These are phyloP conservation scores for Craterocephalus amniculus DNA, from an alignment of 2,797 vertebrate species.

Conservation along the genomic window DNA sequence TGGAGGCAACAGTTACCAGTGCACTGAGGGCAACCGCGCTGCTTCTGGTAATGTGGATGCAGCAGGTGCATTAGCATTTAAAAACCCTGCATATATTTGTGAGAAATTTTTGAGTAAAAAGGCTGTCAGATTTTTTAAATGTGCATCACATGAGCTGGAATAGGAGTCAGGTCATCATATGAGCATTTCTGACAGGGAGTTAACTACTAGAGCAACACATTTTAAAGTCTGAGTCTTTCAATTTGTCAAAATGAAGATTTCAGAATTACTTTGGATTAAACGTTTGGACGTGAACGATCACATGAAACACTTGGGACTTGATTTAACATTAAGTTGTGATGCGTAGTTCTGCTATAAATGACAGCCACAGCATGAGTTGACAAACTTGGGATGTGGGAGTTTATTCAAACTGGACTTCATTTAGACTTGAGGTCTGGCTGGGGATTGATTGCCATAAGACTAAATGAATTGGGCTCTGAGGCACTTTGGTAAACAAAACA, in stretches of 20 bases:
- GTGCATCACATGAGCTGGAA: background rate
- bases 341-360: background rate
- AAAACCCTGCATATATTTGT: background rate
- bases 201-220: background rate
- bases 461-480: background rate
- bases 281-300: background rate
- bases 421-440: background rate
- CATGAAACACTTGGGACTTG: background rate
- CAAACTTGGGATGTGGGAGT: background rate
- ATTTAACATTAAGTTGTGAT: background rate
- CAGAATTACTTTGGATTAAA: background rate
- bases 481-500: background rate
- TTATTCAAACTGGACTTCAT: background rate
- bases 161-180: background rate
- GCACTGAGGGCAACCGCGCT: background rate
- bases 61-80: background rate
- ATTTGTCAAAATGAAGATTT: background rate
- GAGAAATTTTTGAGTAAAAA: background rate
- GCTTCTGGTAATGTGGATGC: background rate
- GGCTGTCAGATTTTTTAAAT: background rate
- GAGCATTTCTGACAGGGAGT: background rate
- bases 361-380: background rate
- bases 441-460: background rate
- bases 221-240: background rate
- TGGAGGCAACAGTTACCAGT: background rate